Percentiles rank a stretch among this genome's conserved stretches.
Conservation (phyloP, 2,888 invertebrate species). For the Drosophila fulvimacula region DNA sequence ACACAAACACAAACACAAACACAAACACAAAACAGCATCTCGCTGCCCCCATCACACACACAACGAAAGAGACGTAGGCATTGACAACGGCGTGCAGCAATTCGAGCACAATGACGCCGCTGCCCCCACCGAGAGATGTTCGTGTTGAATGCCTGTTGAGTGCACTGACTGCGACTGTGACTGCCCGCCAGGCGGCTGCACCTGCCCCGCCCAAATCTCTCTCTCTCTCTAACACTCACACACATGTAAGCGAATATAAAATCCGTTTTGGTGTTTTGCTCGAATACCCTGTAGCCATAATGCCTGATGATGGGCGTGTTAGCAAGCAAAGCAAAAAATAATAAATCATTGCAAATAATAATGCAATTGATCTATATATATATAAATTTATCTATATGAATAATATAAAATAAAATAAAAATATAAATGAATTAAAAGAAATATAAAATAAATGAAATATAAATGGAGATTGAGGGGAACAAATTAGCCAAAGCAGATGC, state of each 20-base stretch:
- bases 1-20: too few species aligned
- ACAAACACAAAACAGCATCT: slow-evolving; percentile 29
- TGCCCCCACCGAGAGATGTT: slow-evolving; percentile 35
- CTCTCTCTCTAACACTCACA: slow-evolving; percentile 25
- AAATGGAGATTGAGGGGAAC: too few species aligned
- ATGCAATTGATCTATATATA: too few species aligned
- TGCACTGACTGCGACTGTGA: slow-evolving; percentile 1
- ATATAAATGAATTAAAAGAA: too few species aligned
- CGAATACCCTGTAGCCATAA: slow-evolving; percentile 10
- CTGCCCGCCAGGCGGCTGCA: slow-evolving; percentile 35
- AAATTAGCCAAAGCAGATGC: neutral
- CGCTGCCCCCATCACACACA: slow-evolving; percentile 63
- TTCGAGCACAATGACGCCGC: slow-evolving; percentile 53
- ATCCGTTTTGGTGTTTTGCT: slow-evolving; percentile 20
- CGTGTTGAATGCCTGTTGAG: slow-evolving; percentile 34
- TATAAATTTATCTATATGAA: too few species aligned
- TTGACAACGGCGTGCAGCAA: slow-evolving; percentile 67
- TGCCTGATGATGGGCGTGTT: neutral
- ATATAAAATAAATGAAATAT: too few species aligned
- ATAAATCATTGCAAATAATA: neutral
- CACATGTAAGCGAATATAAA: slow-evolving; percentile 29
- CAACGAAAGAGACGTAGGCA: slow-evolving; percentile 68
- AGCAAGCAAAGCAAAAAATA: too few species aligned
- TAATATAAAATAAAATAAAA: too few species aligned
- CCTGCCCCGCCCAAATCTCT: slow-evolving; percentile 52